Evolutionary conservation across 2,113 vertebrate genomes (phyloP).

Genomic region (Jaculus jaculus): DNA sequence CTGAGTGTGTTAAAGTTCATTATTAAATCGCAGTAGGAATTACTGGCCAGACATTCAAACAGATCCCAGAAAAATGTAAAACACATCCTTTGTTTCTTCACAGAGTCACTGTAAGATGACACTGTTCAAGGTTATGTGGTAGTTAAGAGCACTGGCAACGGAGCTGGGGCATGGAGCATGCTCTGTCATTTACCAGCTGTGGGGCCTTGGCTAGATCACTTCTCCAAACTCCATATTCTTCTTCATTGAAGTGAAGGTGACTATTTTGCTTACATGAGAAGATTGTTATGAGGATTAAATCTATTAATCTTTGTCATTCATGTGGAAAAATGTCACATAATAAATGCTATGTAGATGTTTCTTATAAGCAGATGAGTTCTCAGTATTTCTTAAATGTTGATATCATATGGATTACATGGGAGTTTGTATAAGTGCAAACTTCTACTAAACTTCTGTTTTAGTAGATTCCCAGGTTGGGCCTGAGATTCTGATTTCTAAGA

Average conservation of each 20-base stretch:
- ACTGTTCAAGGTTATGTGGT: background rate
- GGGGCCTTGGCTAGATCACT: background rate
- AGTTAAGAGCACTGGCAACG: background rate
- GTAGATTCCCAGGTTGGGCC: background rate
- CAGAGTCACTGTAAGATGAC: background rate
- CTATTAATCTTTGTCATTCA: background rate
- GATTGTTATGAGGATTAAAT: background rate
- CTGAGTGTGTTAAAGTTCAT: background rate
- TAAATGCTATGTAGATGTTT: background rate
- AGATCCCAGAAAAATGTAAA: background rate
- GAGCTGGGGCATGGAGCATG: background rate
- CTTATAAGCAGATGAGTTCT: background rate
- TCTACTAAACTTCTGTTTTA: background rate
- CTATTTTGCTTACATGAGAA: background rate
- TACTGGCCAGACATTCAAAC: background rate
- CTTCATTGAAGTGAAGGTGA: background rate
- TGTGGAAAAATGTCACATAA: background rate
- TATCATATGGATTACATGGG: background rate
- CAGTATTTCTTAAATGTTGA: background rate
- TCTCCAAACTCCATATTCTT: background rate
- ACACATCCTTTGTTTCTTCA: background rate
- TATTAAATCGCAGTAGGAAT: background rate
- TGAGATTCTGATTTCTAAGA: background rate
- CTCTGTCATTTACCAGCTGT: background rate
- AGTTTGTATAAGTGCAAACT: background rate